phyloP scores from a whole-genome alignment of 2,888 invertebrate genomes.

The Microdon myrmicae region DNA sequence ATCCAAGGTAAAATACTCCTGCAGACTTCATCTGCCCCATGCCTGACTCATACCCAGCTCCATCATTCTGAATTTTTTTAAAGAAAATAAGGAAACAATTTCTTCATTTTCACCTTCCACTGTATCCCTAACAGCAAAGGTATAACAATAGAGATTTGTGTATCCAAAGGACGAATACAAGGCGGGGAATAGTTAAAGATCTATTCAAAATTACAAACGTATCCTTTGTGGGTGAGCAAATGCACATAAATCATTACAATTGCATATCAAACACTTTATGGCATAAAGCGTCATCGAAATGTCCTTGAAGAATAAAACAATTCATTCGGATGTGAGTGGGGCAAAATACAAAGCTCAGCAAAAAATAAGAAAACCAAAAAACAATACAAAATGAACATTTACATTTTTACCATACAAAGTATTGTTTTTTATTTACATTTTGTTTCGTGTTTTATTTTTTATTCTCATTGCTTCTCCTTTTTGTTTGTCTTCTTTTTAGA shows the following conservation, averaged over 20 bases:
- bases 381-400: constrained; percentile 9
- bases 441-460: background rate
- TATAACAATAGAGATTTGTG: background rate
- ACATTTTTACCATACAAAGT: constrained; percentile 35
- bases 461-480: constrained; percentile 6
- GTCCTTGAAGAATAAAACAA: constrained; percentile 37
- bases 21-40: no score
- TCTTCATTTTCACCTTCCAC: constrained; percentile 1
- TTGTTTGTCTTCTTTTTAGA: constrained; percentile 64
- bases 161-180: background rate
- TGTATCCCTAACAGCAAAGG: constrained; percentile 2
- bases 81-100: background rate
- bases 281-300: constrained; percentile 39
- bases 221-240: constrained; percentile 13
- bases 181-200: constrained; percentile 23
- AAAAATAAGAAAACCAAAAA: background rate
- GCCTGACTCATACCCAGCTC: no score
- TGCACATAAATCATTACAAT: constrained; percentile 35
- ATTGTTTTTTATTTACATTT: constrained; percentile 24
- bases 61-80: constrained; percentile 2
- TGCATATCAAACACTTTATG: constrained; percentile 42
- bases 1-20: constrained; percentile 29
- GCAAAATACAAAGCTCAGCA: no score
- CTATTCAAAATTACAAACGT: constrained; percentile 21
- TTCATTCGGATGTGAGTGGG: no score